Evolutionary conservation across 1,140 invertebrate species (phyloP).

Genomic region (Trichomalopsis sarcophagae): DNA sequence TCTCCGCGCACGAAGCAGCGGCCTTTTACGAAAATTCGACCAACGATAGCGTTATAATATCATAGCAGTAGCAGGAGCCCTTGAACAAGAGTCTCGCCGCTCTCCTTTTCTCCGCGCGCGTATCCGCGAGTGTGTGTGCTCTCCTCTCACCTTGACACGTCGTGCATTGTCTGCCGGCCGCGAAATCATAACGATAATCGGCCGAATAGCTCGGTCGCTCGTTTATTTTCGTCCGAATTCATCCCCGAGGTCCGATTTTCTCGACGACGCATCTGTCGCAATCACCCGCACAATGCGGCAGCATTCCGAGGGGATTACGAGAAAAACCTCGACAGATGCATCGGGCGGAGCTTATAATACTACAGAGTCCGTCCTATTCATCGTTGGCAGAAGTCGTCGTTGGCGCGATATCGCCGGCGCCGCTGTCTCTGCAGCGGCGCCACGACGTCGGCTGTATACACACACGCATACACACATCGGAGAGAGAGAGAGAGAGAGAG

Average conservation of each 20-base stretch:
- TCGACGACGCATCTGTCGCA: background rate
- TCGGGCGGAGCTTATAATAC: background rate
- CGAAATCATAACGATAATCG: background rate
- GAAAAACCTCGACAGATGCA: background rate
- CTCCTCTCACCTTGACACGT: slow-evolving; percentile 48
- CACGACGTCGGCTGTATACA: background rate
- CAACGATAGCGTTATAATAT: background rate
- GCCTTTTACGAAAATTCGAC: background rate
- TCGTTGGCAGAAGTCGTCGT: background rate
- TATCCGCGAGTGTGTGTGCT: background rate
- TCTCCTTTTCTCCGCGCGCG: slow-evolving; percentile 4
- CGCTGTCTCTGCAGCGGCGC: background rate
- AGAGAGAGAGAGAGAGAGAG: too few relatives aligned
- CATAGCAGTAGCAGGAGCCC: background rate
- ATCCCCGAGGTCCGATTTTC: background rate
- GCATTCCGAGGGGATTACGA: too few relatives aligned
- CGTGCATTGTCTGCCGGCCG: slow-evolving; percentile 40
- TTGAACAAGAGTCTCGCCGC: slow-evolving; percentile 36
- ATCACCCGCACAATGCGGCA: too few relatives aligned
- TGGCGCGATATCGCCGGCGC: slow-evolving; percentile 42
- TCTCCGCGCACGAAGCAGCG: background rate
- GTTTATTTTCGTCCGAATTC: background rate
- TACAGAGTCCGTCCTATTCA: background rate
- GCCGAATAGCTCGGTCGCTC: too few relatives aligned
- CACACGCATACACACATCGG: background rate